These are phyloP conservation scores for Stenodema calcarata DNA, from an alignment of 2,888 invertebrate genomes.

Conservation along the genomic window DNA sequence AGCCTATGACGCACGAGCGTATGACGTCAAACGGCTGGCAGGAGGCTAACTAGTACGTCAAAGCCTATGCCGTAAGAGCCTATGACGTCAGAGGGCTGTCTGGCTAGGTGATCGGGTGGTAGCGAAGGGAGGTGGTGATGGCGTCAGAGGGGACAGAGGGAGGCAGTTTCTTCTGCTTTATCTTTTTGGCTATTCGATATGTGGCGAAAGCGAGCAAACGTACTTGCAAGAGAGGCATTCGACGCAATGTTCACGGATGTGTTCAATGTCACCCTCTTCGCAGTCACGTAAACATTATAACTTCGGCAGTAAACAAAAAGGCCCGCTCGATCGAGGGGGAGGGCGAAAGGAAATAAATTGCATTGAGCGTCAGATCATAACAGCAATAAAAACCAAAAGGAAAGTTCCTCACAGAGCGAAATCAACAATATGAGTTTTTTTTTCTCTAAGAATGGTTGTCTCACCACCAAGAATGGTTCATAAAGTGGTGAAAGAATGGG, in stretches of 20 bases:
- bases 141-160: too few species aligned
- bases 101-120: too few species aligned
- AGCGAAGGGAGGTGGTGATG: too few species aligned
- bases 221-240: too few species aligned
- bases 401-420: background rate
- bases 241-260: background rate
- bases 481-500: background rate
- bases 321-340: background rate
- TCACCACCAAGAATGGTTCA: background rate
- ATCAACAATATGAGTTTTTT: slow-evolving; percentile 4
- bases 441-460: background rate
- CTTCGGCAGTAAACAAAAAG: slow-evolving; percentile 21
- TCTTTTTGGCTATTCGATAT: too few species aligned
- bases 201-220: too few species aligned
- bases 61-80: too few species aligned
- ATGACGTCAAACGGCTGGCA: too few species aligned
- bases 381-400: slow-evolving; percentile 14
- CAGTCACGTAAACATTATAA: slow-evolving; percentile 10
- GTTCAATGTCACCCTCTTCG: slow-evolving; percentile 10
- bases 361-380: background rate
- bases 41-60: too few species aligned
- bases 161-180: too few species aligned
- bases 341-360: slow-evolving; percentile 1
- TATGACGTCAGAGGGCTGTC: too few species aligned
- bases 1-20: too few species aligned